Base-by-base conservation (phyloP, 2,113 vertebrate genomes). In the Stegastes partitus region DNA sequence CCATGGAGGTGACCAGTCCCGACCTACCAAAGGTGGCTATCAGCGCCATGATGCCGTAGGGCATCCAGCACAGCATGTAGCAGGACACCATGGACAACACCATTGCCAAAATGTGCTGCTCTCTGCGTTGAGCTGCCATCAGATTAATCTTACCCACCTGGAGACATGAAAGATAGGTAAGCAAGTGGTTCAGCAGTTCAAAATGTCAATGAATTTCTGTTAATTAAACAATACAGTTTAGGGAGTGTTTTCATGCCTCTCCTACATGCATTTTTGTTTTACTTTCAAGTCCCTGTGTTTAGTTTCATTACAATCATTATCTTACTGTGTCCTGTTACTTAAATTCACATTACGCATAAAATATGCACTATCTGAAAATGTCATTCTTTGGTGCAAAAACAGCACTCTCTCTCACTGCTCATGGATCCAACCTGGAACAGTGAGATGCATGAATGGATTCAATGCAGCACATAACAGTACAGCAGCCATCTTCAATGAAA, bases 51-150 rank as follows among this genome's bases (percentile, higher is more conserved):
- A 96, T 77, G 68, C 95, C 94, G 1, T 95, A 96, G 2, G 95
- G 95, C 92, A 95, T 92, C 94, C 94, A 96, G 59, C 95, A 96
- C 58, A 96, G 64, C 22, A 96, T 90, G 16, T 94, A 95, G 81
- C 95, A 95, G 73, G 94, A 93, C 74, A 95, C 93, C 81, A 95
- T 93, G 49, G 91, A 92, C 66, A 95, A 58, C 61, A 95, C 95
- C 95, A 96, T 95, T 59, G 92, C 81, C 62, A 95, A 68, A 2
- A 96, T 93, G 0, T 84, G 94, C 54, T 92, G 95, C 73, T 96
- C 95, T 62, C 95, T 91, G 82, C 92, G 93, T 65, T 94, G 91
- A 37, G 95, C 93, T 59, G 94, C 74, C 11, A 80, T 90, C 79
- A 91, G 94, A 68, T 95, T 95, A 80, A 95, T 87, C 84, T 95